A percentile compares a stretch with the other conserved stretches of the same genome.
phyloP scores from a whole-genome alignment of 2,888 invertebrate genomes.

The Euspilapteryx auroguttella region DNA sequence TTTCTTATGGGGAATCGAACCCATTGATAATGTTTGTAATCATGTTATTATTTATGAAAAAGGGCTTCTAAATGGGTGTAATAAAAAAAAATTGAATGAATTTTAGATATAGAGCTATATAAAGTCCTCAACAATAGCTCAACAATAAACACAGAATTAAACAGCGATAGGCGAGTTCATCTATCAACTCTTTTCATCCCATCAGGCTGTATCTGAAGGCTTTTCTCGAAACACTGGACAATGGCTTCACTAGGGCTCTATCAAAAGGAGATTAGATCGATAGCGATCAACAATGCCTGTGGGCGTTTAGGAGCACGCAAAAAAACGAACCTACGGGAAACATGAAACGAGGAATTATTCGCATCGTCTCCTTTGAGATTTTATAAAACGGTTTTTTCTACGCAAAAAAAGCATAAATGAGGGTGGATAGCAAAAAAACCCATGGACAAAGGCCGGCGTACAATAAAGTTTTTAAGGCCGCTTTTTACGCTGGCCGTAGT shows the following conservation, averaged over 20 bases:
- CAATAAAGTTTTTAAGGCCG: slow-evolving; percentile 36
- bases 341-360: slow-evolving; percentile 59
- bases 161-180: too few species aligned
- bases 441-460: slow-evolving; percentile 45
- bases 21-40: too few species aligned
- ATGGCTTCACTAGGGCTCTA: slow-evolving; percentile 39
- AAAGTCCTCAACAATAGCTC: too few species aligned
- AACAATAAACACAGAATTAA: too few species aligned
- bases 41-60: too few species aligned
- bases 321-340: slow-evolving; percentile 37
- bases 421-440: slow-evolving; percentile 38
- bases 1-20: too few species aligned
- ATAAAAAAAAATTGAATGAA: too few species aligned
- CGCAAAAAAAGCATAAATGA: slow-evolving; percentile 51
- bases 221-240: slow-evolving; percentile 35
- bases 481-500: slow-evolving; percentile 35
- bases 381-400: slow-evolving; percentile 51
- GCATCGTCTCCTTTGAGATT: slow-evolving; percentile 55
- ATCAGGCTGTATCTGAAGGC: slow-evolving; percentile 11
- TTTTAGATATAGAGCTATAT: too few species aligned
- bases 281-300: slow-evolving; percentile 42
- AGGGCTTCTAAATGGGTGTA: too few species aligned
- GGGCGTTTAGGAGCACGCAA: slow-evolving; percentile 38
- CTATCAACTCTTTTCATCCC: slow-evolving; percentile 37
- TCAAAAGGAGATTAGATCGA: slow-evolving; percentile 57